These are phyloP conservation scores for Morinoia aosen DNA, from an alignment of 2,888 invertebrate genomes.

Conservation along the genomic window DNA sequence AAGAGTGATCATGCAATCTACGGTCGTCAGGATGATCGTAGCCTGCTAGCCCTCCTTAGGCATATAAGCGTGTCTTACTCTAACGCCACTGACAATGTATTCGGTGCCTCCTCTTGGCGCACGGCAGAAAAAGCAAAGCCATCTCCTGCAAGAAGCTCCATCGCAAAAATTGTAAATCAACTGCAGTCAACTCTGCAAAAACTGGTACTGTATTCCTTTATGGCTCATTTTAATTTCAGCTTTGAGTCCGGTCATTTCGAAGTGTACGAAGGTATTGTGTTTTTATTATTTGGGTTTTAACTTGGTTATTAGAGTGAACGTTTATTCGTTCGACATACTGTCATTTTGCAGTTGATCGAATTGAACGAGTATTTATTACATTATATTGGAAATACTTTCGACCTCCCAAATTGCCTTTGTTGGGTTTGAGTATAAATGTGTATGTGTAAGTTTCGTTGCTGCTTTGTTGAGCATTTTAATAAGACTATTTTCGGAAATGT, in stretches of 20 bases:
- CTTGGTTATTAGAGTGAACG: background rate
- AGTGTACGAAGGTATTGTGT: background rate
- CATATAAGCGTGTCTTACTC: constrained; percentile 20
- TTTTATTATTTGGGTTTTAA: background rate
- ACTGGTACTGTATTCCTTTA: constrained; percentile 2
- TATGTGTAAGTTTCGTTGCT: background rate
- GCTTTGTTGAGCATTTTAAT: background rate
- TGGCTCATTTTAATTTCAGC: background rate
- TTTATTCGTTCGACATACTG: background rate
- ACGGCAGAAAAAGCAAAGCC: background rate
- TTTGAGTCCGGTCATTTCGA: background rate
- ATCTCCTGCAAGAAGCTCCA: constrained; percentile 21
- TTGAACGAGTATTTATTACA: background rate
- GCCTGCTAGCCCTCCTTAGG: background rate
- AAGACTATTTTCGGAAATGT: no score
- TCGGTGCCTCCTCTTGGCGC: background rate
- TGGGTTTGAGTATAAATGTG: background rate
- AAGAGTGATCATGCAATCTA: constrained; percentile 38
- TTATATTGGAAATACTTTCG: background rate
- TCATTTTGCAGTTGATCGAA: background rate
- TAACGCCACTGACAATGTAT: background rate
- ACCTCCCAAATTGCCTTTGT: background rate
- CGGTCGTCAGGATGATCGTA: constrained; percentile 22
- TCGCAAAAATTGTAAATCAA: constrained; percentile 6
- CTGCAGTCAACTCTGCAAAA: constrained; percentile 28